phyloP scores from a whole-genome alignment of 1,140 invertebrate species.

The Phymorhynchus buccinoides region DNA sequence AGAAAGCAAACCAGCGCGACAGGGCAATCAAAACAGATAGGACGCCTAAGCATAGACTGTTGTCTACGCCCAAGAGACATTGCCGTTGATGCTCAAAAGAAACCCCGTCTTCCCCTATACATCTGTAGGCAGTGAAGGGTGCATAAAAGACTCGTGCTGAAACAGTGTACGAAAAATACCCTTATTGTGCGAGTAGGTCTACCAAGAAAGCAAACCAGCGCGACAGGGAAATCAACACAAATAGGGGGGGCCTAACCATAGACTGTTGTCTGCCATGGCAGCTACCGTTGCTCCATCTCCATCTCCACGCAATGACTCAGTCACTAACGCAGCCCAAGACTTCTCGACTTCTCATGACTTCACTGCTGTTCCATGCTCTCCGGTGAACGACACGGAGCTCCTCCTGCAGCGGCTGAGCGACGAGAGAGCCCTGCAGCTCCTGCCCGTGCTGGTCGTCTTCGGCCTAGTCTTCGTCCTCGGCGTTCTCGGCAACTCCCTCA shows the following conservation, averaged over 20 bases:
- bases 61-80: too few relatives aligned
- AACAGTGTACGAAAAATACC: too few relatives aligned
- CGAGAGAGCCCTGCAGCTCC: constrained; percentile 41
- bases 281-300: background rate
- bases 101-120: too few relatives aligned
- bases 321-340: background rate
- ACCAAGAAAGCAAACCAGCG: background rate
- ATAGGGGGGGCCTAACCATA: background rate
- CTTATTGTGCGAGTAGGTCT: too few relatives aligned
- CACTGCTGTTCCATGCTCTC: background rate
- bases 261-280: background rate
- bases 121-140: too few relatives aligned
- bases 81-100: too few relatives aligned
- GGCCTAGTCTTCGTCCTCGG: constrained; percentile 56
- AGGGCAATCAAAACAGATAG: background rate
- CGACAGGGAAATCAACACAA: background rate
- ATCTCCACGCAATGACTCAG: background rate
- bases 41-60: background rate
- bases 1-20: background rate
- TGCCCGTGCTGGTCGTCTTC: constrained; percentile 49
- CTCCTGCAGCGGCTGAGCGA: constrained; percentile 48
- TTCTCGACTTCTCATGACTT: background rate
- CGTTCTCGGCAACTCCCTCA: constrained; percentile 56
- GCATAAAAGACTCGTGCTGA: too few relatives aligned
- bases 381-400: constrained; percentile 18